Evolutionary conservation across 2,113 vertebrate genomes (phyloP), one percentile per base, ranked within the genome.

Genomic region (Gila orcuttii): DNA sequence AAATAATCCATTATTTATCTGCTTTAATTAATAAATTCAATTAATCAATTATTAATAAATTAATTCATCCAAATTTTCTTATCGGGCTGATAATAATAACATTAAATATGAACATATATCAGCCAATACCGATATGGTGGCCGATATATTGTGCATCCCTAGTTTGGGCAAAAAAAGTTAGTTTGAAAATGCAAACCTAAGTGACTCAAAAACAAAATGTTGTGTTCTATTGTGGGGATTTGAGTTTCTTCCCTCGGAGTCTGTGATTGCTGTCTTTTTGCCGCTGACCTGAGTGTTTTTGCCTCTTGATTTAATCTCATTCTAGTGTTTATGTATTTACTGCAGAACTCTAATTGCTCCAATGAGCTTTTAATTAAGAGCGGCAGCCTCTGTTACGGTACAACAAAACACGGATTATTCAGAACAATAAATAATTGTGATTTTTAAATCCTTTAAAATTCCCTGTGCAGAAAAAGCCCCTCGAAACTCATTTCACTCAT

Each of bases 351-450:
- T 79, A 47, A 52, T 87, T 88, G 87, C 82, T 55, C 33, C 76
- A 87, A 87, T 84, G 81, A 71, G 66, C 85, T 91, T 87, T 89
- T 81, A 89, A 91, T 93, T 91, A 88, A 84, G 80, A 86, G 52
- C 7, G 13, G 8, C 84, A 3, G 11, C 76, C 73, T 87, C 83
- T 77, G 57, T 91, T 87, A 83, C 23, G 83, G 28, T 76, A 47
- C 68, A 74, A 47, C 17, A 6, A 85, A 69, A 60, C 47, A 12
- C 23, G 15, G 52, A 81, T 68, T 13, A 45, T 62, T 85, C 50
- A 80, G 64, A 64, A 73, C 47, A 25, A 59, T 60, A 69, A 75
- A 82, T 71, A 66, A 62, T 64, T 31, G 31, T 21, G n/a, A 59
- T 86, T 28, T 28, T 28, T n/a, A 57, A 74, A 76, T 68, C 11